Conservation (phyloP, 2,797 vertebrate genomes). For the Tokudaia muenninki region DNA sequence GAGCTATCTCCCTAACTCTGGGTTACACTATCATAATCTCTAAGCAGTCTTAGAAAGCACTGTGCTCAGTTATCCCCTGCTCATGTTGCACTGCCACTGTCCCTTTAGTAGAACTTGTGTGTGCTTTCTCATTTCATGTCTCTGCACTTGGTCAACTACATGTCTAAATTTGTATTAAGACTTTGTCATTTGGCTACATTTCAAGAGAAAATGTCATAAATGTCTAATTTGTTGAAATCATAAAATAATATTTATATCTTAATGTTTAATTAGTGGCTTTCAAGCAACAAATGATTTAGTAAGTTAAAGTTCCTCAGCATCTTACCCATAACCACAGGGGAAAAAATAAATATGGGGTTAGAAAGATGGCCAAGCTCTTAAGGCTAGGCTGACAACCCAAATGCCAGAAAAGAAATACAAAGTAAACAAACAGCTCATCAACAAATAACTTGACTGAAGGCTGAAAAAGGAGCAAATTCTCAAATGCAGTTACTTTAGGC, state of each 20-base stretch:
- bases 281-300: conserved; percentile 18
- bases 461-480: neutral
- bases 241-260: conserved; percentile 20
- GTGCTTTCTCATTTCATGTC: conserved; percentile 13
- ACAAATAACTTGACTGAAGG: neutral
- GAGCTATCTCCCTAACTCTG: too few species aligned
- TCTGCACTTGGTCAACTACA: conserved; percentile 24
- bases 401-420: neutral
- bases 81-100: neutral
- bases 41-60: neutral
- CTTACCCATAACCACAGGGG: neutral
- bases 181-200: conserved; percentile 51
- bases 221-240: conserved; percentile 53
- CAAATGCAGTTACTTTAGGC: neutral
- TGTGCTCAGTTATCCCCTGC: neutral
- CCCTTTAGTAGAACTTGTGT: conserved; percentile 4
- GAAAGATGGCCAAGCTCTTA: neutral
- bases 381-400: neutral
- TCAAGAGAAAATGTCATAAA: conserved; percentile 6
- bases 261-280: conserved; percentile 15
- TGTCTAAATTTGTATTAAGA: conserved; percentile 36
- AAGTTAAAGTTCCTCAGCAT: neutral
- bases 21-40: neutral
- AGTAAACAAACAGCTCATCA: conserved; percentile 17
- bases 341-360: neutral